Conservation (phyloP, 2,113 vertebrate species). For the Acrocephalus arundinaceus region DNA sequence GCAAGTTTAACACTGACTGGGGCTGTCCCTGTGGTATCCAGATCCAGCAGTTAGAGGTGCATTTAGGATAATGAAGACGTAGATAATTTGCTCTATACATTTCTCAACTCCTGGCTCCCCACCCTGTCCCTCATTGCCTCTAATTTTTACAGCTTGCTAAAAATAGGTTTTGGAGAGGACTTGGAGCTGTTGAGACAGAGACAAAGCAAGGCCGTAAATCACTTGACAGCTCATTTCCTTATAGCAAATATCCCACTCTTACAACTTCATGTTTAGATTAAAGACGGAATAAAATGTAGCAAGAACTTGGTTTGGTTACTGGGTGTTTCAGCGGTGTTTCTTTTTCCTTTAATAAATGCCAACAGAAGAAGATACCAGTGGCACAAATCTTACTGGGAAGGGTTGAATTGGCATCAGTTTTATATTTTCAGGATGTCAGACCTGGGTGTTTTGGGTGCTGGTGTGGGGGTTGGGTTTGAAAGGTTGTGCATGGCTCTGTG, state of each 20-base stretch:
- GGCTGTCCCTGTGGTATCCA: fast-evolving
- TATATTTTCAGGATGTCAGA: neutral
- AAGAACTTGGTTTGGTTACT: neutral
- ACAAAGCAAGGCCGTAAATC: slow-evolving; percentile 18
- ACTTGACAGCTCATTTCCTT: slow-evolving; percentile 58
- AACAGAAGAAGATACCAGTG: neutral
- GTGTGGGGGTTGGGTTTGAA: neutral
- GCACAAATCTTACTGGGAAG: neutral
- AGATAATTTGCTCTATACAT: neutral
- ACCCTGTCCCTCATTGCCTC: neutral
- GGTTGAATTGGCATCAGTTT: neutral
- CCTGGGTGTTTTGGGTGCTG: neutral
- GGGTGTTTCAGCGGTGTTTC: neutral
- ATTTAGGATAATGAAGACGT: neutral
- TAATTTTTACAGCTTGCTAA: slow-evolving; percentile 37
- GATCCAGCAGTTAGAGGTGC: neutral
- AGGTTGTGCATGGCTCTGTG: neutral
- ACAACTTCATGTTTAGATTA: neutral
- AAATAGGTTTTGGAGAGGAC: slow-evolving; percentile 21
- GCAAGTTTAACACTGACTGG: fast-evolving
- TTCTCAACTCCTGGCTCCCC: neutral
- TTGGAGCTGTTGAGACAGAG: neutral
- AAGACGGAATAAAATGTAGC: neutral
- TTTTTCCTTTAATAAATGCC: neutral
- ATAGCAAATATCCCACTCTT: neutral